Conservation (phyloP, 2,113 vertebrate species). For the Rissa tridactyla region DNA sequence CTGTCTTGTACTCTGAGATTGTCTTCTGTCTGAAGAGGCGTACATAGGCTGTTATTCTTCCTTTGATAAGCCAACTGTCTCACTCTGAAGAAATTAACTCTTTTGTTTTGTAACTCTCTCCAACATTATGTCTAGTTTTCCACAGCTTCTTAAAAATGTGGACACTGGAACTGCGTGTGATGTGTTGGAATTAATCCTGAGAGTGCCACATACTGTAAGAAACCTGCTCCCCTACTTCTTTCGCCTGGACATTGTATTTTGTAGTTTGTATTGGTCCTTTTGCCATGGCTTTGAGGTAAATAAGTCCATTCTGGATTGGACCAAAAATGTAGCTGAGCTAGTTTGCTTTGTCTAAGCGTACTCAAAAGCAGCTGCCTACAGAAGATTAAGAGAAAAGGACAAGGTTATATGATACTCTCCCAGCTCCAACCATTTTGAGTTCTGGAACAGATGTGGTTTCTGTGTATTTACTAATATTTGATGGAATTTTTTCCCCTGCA, state of each 20-base stretch:
- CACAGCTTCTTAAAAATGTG: background rate
- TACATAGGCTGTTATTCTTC: background rate
- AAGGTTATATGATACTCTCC: background rate
- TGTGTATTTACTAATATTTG: slow-evolving; percentile 9
- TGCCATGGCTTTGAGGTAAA: background rate
- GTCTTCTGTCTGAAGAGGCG: background rate
- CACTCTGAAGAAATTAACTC: background rate
- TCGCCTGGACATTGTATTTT: background rate
- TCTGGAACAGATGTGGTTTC: slow-evolving; percentile 13
- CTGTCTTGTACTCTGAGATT: background rate
- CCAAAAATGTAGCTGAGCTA: background rate
- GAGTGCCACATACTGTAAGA: background rate
- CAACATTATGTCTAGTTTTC: background rate
- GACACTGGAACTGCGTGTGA: fast-evolving
- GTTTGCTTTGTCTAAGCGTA: background rate
- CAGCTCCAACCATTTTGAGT: background rate
- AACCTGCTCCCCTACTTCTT: background rate
- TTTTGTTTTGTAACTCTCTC: background rate
- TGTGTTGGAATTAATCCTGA: background rate
- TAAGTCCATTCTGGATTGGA: background rate
- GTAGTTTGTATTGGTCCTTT: background rate
- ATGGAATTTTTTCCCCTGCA: background rate
- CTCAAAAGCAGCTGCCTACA: background rate
- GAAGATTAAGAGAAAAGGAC: background rate
- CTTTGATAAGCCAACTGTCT: background rate